These are phyloP conservation scores for Spongilla lacustris DNA, from an alignment of 37 sponge, comb jelly and placozoan species.

Conservation along the genomic window DNA sequence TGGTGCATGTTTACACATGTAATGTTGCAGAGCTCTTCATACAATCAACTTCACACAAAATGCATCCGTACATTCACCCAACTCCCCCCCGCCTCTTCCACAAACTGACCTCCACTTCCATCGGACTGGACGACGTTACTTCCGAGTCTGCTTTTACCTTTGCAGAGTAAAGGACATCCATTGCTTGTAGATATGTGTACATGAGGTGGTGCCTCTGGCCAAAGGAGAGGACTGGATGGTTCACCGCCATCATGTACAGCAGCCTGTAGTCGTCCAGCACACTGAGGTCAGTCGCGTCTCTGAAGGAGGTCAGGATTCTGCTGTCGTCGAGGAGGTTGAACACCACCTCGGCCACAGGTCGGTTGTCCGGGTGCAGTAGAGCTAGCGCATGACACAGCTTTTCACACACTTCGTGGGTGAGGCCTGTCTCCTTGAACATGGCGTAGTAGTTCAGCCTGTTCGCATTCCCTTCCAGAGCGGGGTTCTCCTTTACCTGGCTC, in stretches of 20 bases:
- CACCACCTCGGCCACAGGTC: constrained; percentile 60
- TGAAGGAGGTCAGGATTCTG: constrained; percentile 18
- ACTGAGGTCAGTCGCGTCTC: constrained; percentile 28
- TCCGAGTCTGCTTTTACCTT: constrained; percentile 36
- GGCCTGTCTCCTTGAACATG: constrained; percentile 28
- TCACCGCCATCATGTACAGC: constrained; percentile 76
- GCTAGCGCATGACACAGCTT: constrained; percentile 73
- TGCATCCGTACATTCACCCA: too few relatives aligned
- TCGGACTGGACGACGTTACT: constrained; percentile 25
- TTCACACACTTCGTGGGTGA: constrained; percentile 52
- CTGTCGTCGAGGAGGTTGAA: constrained; percentile 51
- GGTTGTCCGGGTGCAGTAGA: constrained; percentile 62
- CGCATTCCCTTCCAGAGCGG: constrained; percentile 37
- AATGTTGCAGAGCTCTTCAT: too few relatives aligned
- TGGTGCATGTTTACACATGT: too few relatives aligned
- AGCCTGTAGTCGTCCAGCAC: constrained; percentile 72
- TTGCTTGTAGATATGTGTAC: constrained; percentile 51
- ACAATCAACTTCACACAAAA: too few relatives aligned
- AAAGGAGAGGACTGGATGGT: constrained; percentile 74
- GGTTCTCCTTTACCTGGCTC: constrained; percentile 32
- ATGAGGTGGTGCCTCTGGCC: constrained; percentile 59
- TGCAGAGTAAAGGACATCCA: constrained; percentile 38
- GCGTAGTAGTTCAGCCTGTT: constrained; percentile 60
- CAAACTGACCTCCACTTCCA: constrained; percentile 24
- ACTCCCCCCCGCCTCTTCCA: too few relatives aligned